Evolutionary conservation across 1,140 invertebrate species (phyloP).

Genomic region (Zaprionus ornatus): DNA sequence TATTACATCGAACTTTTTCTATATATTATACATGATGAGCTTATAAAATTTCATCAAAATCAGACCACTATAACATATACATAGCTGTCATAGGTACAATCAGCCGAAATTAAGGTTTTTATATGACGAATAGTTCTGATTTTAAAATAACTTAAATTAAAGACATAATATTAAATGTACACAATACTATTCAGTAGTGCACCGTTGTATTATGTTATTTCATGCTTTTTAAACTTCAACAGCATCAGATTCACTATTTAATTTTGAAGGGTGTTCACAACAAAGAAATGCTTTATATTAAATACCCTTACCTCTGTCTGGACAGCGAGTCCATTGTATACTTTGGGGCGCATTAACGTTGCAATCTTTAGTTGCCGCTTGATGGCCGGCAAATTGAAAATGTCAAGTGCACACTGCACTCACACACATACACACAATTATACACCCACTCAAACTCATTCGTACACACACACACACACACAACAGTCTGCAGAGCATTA

Average conservation of each 20-base stretch:
- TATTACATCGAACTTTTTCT: too few species aligned
- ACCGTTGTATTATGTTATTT: slow-evolving; percentile 1
- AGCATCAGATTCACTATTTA: too few species aligned
- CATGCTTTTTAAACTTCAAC: background rate
- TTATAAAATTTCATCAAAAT: too few species aligned
- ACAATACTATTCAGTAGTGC: too few species aligned
- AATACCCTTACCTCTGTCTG: background rate
- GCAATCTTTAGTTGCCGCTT: slow-evolving; percentile 72
- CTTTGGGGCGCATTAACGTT: slow-evolving; percentile 53
- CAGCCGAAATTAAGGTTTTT: too few species aligned
- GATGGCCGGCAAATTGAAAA: slow-evolving; percentile 76
- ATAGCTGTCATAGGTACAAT: too few species aligned
- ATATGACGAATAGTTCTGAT: too few species aligned
- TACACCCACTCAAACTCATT: background rate
- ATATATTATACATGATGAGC: too few species aligned
- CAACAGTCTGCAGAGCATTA: background rate
- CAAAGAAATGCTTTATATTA: background rate
- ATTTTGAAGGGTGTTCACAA: background rate
- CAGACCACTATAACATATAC: too few species aligned
- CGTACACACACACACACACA: slow-evolving; percentile 2
- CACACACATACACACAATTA: slow-evolving; percentile 13
- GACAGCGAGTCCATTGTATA: slow-evolving; percentile 12
- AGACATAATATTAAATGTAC: too few species aligned
- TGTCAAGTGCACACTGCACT: slow-evolving; percentile 63
- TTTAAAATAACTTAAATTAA: too few species aligned